Base-by-base conservation (phyloP, 2,888 invertebrate genomes). In the Cryptocheilus praepositus region DNA sequence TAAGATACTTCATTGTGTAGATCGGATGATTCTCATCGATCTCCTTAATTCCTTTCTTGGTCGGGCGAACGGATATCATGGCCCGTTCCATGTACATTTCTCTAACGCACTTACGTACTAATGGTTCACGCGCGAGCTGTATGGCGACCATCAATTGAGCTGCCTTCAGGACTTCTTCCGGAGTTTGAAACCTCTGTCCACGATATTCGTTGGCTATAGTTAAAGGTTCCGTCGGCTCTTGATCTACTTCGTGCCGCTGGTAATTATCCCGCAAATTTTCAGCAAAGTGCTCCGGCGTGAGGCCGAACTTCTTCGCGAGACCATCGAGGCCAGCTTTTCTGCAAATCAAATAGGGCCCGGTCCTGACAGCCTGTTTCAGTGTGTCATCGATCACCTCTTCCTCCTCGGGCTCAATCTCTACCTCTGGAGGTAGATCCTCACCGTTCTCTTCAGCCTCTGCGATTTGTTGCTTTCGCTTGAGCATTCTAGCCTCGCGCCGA, bases 201-300 rank as follows among this genome's bases (percentile, higher is more conserved):
- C 80, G 61, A 84, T 92, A 96, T 79, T 96, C 95, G 61, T 93
- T 93, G 0, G 98, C 98, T 18, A 96, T 91, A 75, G 96, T 95
- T 0, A 55, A 22, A 0, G 98, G 97, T 77, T 96, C 94, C n/a
- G 93, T 92, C 0, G 94, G 93, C 80, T 95, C 96, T 86, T 98
- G 98, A 58, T 98, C 98, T 0, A 98, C 96, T 85, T 98, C 98
- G 87, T 98, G 96, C 15, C 97, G 91, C 87, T 97, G 96, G 88
- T 98, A 98, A 88, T 97, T 97, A 85, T 98, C 98, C 0, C 97
- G 92, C 7, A 99, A 91, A 90, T 99, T 99, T 90, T 98, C 98
- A 0, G 97, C 98, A 88, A 97, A 98, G 89, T 98, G 95, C 86
- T 97, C 96, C 0, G 99, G 97, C 0, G 94, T 93, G 60, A 99